These are phyloP conservation scores for Typhlichthys eigenmanni DNA, from an alignment of 2,797 vertebrate genomes.

Conservation along the genomic window DNA sequence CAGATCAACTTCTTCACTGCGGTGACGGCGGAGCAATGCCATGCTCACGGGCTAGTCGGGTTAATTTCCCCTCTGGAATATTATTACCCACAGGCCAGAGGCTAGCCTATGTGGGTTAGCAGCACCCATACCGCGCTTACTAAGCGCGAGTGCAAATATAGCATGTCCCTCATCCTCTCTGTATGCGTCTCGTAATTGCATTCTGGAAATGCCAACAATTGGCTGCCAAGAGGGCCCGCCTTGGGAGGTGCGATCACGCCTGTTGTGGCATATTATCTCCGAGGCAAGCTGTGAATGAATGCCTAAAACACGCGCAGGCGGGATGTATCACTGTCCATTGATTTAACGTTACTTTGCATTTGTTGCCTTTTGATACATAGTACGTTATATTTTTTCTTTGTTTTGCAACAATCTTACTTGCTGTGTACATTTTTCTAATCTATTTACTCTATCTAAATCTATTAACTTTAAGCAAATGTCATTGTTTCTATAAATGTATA, in stretches of 20 bases:
- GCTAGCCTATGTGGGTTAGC: conserved; percentile 56
- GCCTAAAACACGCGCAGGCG: conserved; percentile 52
- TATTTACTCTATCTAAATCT: too few species aligned
- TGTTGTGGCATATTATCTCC: conserved; percentile 73
- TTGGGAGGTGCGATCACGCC: conserved; percentile 72
- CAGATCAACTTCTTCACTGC: too few species aligned
- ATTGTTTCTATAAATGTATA: too few species aligned
- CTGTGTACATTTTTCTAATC: too few species aligned
- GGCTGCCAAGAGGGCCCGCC: conserved; percentile 68
- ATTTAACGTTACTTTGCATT: too few species aligned
- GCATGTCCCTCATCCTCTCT: conserved; percentile 59
- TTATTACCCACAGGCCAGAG: conserved; percentile 43
- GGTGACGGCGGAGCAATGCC: too few species aligned
- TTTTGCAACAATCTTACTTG: too few species aligned
- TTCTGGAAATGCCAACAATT: conserved; percentile 72
- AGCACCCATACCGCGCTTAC: conserved; percentile 46
- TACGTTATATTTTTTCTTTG: too few species aligned
- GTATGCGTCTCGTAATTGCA: conserved; percentile 72
- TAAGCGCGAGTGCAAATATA: conserved; percentile 68
- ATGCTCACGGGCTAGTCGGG: not conserved
- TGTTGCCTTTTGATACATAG: too few species aligned
- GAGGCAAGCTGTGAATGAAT: conserved; percentile 71
- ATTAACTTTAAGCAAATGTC: too few species aligned
- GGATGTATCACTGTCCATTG: too few species aligned
- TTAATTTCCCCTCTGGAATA: conserved; percentile 49